Evolutionary conservation across 2,797 vertebrate genomes (phyloP).

Genomic region (Trachurus trachurus): DNA sequence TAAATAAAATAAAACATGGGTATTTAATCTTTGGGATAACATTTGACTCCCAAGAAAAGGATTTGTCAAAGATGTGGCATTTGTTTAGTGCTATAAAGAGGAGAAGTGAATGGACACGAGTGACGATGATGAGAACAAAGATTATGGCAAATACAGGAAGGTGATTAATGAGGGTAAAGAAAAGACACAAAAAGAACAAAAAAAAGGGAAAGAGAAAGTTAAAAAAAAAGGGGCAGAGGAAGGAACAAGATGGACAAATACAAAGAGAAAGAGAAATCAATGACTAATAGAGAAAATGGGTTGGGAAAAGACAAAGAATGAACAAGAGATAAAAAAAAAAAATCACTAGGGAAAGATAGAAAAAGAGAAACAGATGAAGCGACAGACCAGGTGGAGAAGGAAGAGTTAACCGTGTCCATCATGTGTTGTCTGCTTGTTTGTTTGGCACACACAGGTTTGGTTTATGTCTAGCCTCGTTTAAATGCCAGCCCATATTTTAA

Average conservation of each 20-base stretch:
- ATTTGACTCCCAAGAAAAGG: background rate
- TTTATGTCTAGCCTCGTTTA: constrained; percentile 62
- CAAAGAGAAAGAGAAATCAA: background rate
- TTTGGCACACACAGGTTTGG: constrained; percentile 66
- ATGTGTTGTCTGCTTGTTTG: constrained; percentile 62
- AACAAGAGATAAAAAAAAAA: background rate
- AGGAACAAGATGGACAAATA: background rate
- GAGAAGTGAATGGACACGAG: background rate
- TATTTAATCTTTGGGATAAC: constrained; percentile 45
- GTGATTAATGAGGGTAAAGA: background rate
- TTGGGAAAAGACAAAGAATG: no score
- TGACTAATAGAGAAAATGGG: background rate
- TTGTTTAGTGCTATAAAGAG: constrained; percentile 43
- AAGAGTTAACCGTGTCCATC: constrained; percentile 42
- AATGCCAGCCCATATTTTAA: constrained; percentile 77
- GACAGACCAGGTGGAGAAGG: background rate
- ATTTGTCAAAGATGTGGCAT: constrained; percentile 57
- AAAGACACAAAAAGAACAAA: background rate
- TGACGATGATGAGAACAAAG: background rate
- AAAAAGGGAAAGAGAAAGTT: background rate
- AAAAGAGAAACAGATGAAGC: background rate
- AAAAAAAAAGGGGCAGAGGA: background rate
- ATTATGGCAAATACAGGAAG: background rate
- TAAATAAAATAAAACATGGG: constrained; percentile 2
- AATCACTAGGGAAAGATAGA: background rate